These are phyloP conservation scores for Cheilosia vulpina DNA, from an alignment of 2,888 invertebrate genomes.

Conservation along the genomic window DNA sequence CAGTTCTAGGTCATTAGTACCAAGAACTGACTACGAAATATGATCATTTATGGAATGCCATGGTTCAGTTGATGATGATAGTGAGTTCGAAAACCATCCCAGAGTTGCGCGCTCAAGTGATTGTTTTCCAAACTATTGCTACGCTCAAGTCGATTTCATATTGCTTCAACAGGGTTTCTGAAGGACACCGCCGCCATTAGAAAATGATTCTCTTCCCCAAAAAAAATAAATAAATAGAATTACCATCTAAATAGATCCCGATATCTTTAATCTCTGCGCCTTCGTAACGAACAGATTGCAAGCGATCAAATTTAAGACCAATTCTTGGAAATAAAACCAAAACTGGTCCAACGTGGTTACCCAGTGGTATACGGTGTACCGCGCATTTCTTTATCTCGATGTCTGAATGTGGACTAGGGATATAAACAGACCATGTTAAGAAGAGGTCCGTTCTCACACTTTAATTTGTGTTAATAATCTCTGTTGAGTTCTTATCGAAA, in stretches of 20 bases:
- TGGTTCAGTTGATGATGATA: neutral
- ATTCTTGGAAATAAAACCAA: conserved; percentile 30
- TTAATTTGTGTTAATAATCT: conserved; percentile 55
- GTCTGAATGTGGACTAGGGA: neutral
- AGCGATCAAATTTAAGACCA: neutral
- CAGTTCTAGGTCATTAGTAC: neutral
- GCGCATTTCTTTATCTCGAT: conserved; percentile 36
- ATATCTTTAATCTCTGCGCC: conserved; percentile 27
- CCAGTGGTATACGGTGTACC: conserved; percentile 54
- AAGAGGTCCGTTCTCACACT: conserved; percentile 31
- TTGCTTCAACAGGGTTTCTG: neutral
- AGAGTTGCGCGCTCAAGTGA: neutral
- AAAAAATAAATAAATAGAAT: conserved; percentile 4
- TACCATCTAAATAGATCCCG: conserved; percentile 23
- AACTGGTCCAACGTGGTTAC: conserved; percentile 39
- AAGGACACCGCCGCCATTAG: neutral
- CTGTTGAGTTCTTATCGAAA: conserved; percentile 46
- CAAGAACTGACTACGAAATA: neutral
- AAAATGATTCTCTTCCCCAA: neutral
- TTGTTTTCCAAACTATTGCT: neutral
- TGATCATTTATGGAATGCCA: neutral
- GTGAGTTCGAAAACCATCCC: no score
- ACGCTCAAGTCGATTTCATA: neutral
- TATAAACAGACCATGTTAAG: conserved; percentile 6
- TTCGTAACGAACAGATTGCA: conserved; percentile 25